Evolutionary conservation across 2,113 vertebrate genomes (phyloP).

Genomic region (Elgaria multicarinata): DNA sequence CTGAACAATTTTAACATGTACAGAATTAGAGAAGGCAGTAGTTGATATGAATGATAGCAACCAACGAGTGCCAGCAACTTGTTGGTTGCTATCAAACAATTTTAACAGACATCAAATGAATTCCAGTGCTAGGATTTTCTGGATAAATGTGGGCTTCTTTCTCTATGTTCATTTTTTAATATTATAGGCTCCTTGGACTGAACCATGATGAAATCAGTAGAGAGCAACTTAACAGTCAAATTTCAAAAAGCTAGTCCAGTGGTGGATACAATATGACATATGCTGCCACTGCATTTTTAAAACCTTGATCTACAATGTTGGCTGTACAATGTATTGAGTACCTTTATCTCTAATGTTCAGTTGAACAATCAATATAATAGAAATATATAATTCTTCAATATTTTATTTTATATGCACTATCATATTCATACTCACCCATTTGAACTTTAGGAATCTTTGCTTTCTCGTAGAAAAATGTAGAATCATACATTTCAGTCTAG

Average conservation of each 20-base stretch:
- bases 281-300: neutral
- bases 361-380: neutral
- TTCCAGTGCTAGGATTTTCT: no score
- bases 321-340: neutral
- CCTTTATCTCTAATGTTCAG: neutral
- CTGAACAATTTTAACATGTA: neutral
- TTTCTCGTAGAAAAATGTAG: constrained; percentile 84
- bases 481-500: constrained; percentile 85
- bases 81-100: no score
- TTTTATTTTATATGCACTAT: neutral
- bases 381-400: neutral
- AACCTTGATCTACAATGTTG: neutral
- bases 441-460: constrained; percentile 76
- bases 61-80: no score
- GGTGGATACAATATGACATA: neutral
- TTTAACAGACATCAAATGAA: neutral
- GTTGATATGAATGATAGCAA: no score
- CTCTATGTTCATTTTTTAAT: neutral
- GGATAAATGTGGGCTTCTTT: neutral
- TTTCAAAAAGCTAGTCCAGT: neutral
- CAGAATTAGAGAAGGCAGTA: no score
- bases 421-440: constrained; percentile 82
- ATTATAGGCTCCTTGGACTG: neutral
- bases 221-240: neutral
- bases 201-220: neutral